Conservation (phyloP, 2,113 vertebrate genomes). For the Oryzias celebensis region DNA sequence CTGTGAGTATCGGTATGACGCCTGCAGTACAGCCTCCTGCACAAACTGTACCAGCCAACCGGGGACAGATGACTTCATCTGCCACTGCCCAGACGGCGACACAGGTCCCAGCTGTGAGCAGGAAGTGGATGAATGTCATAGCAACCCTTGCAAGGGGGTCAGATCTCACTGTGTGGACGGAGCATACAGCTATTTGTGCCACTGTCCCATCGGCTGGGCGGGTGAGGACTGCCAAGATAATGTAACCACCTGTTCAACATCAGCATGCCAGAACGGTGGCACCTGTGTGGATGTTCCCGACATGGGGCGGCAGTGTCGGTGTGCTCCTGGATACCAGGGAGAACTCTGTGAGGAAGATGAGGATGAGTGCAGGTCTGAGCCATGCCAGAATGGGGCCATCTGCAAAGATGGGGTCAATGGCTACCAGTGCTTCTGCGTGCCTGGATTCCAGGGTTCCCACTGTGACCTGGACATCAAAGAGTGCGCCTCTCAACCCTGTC, state of each 20-base stretch:
- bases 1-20: conserved; percentile 79
- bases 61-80: conserved; percentile 71
- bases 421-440: conserved; percentile 95
- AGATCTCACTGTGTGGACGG: conserved; percentile 66
- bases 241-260: conserved; percentile 68
- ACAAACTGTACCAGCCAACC: conserved; percentile 56
- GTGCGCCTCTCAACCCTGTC: conserved; percentile 90
- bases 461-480: conserved; percentile 97
- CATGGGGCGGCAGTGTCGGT: conserved; percentile 73
- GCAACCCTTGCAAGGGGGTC: conserved; percentile 75
- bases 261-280: conserved; percentile 81
- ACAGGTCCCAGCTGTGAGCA: conserved; percentile 66
- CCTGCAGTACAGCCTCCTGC: conserved; percentile 68
- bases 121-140: conserved; percentile 70
- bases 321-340: conserved; percentile 78
- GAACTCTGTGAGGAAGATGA: conserved; percentile 75
- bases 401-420: conserved; percentile 77
- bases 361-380: conserved; percentile 81
- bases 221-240: conserved; percentile 70
- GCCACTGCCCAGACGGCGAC: conserved; percentile 74
- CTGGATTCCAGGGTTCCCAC: conserved; percentile 91
- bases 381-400: conserved; percentile 92
- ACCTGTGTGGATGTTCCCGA: conserved; percentile 68
- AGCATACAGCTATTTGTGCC: conserved; percentile 69
- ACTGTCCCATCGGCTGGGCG: conserved; percentile 71